A percentile compares a stretch with the other conserved stretches of the same genome.
Conservation (phyloP, 2,888 invertebrate species). For the Empis livida region DNA sequence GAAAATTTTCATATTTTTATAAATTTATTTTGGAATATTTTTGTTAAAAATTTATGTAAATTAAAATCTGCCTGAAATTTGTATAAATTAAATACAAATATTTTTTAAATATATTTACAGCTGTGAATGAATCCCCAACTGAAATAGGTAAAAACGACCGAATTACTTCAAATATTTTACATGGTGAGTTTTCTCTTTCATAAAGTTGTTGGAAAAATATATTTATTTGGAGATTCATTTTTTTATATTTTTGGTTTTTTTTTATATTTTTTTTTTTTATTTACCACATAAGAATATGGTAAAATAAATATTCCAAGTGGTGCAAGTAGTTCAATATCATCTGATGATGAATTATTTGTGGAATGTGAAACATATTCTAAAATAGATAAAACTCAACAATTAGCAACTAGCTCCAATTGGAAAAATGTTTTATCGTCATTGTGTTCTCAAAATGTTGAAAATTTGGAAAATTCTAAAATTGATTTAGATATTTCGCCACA, state of each 20-base stretch:
- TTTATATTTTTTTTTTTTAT: constrained; percentile 1
- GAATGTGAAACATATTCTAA: constrained; percentile 24
- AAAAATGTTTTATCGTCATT: too few species aligned
- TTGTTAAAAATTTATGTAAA: too few species aligned
- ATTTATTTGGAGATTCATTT: too few species aligned
- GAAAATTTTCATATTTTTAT: too few species aligned
- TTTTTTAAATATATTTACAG: neutral
- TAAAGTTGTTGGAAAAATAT: too few species aligned
- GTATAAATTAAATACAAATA: neutral
- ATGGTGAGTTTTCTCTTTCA: too few species aligned
- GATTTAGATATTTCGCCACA: neutral
- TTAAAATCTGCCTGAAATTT: too few species aligned
- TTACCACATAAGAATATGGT: neutral
- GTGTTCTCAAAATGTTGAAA: too few species aligned
- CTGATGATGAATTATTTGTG: constrained; percentile 26
- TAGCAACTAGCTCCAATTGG: too few species aligned
- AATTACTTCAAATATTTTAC: too few species aligned
- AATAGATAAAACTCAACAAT: constrained; percentile 1
- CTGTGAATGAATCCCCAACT: neutral
- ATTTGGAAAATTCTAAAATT: constrained; percentile 6
- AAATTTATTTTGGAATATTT: too few species aligned
- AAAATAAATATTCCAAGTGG: constrained; percentile 4
- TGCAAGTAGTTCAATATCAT: constrained; percentile 18
- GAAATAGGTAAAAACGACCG: neutral
- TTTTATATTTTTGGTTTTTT: constrained; percentile 6